Percentiles rank a stretch among this genome's conserved stretches.
Conservation (phyloP, 2,888 invertebrate species). For the Acanthosepion esculentum region DNA sequence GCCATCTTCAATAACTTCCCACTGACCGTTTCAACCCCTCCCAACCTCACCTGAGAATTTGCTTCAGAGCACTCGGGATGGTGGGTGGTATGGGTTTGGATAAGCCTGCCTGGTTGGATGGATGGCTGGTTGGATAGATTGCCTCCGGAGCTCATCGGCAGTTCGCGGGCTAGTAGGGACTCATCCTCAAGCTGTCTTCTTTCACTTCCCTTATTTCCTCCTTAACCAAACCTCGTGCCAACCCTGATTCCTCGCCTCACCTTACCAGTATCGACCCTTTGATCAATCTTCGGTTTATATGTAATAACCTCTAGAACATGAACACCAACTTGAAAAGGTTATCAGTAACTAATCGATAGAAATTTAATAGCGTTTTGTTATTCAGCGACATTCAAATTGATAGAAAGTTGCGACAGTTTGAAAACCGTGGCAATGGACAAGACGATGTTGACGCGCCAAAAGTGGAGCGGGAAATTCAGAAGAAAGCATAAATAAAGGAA, state of each 20-base stretch:
- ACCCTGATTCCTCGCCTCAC: not conserved
- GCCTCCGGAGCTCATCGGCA: not conserved
- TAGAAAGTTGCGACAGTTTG: too few species aligned
- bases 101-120: not conserved
- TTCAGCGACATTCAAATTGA: too few species aligned
- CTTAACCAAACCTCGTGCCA: not conserved
- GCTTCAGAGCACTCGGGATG: not conserved
- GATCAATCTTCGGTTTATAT: not conserved
- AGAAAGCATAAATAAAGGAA: too few species aligned
- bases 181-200: not conserved
- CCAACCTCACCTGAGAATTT: not conserved
- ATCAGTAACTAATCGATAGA: too few species aligned
- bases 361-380: too few species aligned
- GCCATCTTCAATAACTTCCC: not conserved
- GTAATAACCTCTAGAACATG: too few species aligned
- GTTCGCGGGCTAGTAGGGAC: not conserved
- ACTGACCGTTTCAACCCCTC: not conserved
- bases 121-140: not conserved
- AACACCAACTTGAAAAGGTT: too few species aligned
- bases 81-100: not conserved
- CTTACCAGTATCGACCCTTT: not conserved
- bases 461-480: too few species aligned
- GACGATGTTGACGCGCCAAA: too few species aligned
- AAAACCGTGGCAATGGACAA: too few species aligned
- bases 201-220: not conserved